Evolutionary conservation across 2,797 vertebrate genomes (phyloP).

Genomic region (Crenichthys baileyi): DNA sequence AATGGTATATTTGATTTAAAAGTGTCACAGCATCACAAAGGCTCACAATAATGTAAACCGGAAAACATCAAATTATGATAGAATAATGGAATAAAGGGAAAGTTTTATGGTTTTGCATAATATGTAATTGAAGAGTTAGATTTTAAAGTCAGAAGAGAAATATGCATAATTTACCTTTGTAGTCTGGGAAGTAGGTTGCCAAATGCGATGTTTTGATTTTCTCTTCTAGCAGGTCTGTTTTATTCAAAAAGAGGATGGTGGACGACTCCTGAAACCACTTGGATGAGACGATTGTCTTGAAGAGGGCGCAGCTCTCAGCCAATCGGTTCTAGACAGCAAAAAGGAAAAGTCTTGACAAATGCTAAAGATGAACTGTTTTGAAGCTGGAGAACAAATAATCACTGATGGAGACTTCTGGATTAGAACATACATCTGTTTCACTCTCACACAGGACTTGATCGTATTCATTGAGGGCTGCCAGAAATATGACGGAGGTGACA

Average conservation of each 20-base stretch:
- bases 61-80: not conserved
- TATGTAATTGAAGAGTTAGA: not conserved
- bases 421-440: slow-evolving; percentile 81
- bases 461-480: slow-evolving; percentile 91
- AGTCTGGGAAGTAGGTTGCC: slow-evolving; percentile 86
- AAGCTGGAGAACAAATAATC: not conserved
- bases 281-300: slow-evolving; percentile 86
- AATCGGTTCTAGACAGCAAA: slow-evolving; percentile 83
- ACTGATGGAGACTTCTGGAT: not conserved
- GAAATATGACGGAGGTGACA: slow-evolving; percentile 89
- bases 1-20: not conserved
- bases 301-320: slow-evolving; percentile 88
- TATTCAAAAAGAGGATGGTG: slow-evolving; percentile 91
- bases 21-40: not conserved
- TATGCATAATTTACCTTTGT: slow-evolving; percentile 75
- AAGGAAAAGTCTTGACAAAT: not conserved
- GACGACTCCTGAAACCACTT: slow-evolving; percentile 88
- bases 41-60: not conserved
- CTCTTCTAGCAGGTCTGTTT: slow-evolving; percentile 89
- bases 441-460: slow-evolving; percentile 88
- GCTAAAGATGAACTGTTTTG: not conserved
- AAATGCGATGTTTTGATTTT: slow-evolving; percentile 88
- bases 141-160: not conserved
- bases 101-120: not conserved
- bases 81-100: not conserved